Evolutionary conservation across 35 echinoderm and acorn worm genomes (phyloP), one percentile per base, ranked within the genome.

Genomic region (Apostichopus japonicus): DNA sequence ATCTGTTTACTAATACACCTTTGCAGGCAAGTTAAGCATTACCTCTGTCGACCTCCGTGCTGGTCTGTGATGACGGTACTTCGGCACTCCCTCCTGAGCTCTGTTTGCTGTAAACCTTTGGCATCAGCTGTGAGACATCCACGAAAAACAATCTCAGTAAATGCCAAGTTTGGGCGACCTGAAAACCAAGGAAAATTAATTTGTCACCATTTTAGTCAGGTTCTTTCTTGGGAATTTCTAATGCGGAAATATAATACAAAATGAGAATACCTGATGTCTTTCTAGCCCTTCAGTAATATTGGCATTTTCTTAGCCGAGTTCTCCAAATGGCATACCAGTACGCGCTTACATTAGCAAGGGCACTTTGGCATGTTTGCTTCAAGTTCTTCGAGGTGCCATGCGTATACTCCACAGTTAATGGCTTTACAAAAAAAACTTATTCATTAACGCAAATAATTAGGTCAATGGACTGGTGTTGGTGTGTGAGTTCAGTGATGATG

Each of bases 281-380:
- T 93, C 92, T 5, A 99, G 82, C 4, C 88, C 90, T 17, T 76
- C 90, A 17, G 97, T 89, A 19, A 99, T 91, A 14, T 92, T 81
- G 10, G 97, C 95, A 70, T 96, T 99, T 79, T 96, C 92, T 71
- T 99, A 95, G 90, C 97, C 96, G 54, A 99, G 87, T 19, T 99
- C 95, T 19, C 86, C 71, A 90, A 99, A 95, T 13, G 97, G 95
- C 33, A 44, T 44, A 4, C 33, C 33, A 44, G 33, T 44, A 44
- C 33, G 2, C 33, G 33, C 33, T 44, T 3, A 44, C 2, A 4
- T 44, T 44, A 4, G 2, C 33, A 44, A 44, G 33, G 2, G 33
- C 33, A 44, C 33, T 44, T 44, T 3, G 33, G 33, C 33, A 44
- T 44, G 33, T 44, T 3, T 3, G 33, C 33, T 44, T 44, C 33